A percentile compares a stretch with the other conserved stretches of the same genome.
Evolutionary conservation across 2,888 invertebrate species (phyloP).

Genomic region (Colletes collaris): DNA sequence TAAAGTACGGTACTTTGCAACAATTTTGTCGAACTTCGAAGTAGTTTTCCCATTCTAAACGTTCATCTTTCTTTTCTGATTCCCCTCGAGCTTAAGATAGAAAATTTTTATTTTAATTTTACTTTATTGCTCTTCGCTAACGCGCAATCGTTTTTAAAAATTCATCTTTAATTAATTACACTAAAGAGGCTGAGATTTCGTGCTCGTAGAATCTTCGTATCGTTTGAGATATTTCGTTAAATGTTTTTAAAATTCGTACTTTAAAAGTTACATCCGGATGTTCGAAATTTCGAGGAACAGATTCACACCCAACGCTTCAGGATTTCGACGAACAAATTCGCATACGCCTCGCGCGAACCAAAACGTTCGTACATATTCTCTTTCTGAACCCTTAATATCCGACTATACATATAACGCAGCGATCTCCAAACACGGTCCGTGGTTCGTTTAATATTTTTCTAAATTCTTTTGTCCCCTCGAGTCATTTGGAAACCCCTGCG

Average conservation of each 20-base stretch:
- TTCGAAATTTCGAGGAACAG: slow-evolving; percentile 11
- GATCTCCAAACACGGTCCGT: slow-evolving; percentile 16
- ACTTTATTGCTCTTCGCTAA: neutral
- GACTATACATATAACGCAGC: slow-evolving; percentile 27
- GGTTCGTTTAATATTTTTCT: neutral
- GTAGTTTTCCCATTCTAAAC: neutral
- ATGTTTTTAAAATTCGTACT: slow-evolving; percentile 11
- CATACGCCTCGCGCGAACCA: neutral
- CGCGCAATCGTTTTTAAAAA: neutral
- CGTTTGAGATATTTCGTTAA: neutral
- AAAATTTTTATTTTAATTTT: neutral
- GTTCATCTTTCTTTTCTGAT: neutral
- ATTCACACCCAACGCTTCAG: slow-evolving; percentile 9
- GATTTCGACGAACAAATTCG: neutral
- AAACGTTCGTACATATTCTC: neutral
- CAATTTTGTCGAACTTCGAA: neutral
- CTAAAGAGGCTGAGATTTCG: neutral
- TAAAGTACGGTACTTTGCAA: slow-evolving; percentile 10
- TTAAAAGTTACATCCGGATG: slow-evolving; percentile 27
- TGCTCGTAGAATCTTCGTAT: neutral
- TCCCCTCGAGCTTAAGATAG: slow-evolving; percentile 6
- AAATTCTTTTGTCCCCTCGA: neutral
- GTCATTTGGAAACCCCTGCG: slow-evolving; percentile 9
- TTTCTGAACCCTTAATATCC: neutral
- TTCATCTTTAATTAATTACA: neutral